Base-by-base conservation (phyloP, 2,888 invertebrate genomes). In the Tenthredo scrophulariae region DNA sequence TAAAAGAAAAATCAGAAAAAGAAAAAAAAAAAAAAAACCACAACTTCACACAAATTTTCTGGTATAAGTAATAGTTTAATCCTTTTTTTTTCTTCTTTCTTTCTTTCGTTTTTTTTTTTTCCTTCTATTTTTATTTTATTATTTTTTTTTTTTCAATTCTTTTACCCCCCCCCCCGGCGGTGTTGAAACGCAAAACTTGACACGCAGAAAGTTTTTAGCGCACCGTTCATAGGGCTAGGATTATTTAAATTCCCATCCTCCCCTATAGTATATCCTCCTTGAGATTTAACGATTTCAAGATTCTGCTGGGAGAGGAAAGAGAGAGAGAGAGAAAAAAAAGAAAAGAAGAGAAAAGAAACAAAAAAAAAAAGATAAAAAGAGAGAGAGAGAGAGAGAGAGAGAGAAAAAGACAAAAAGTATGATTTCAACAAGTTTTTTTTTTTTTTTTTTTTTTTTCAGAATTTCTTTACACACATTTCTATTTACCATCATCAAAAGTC, bases 1-100 rank as follows among this genome's bases (percentile, higher is more conserved):
- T 13, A 7, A 22, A 46, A 37, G 7, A 22, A 26, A 26, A 26
- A 85, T 18, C 9, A 75, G 74, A 72, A 79, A 74, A 84, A 84
- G 84, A 85, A 72, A 79, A 74, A 84, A 84, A 85, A 85, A 85
- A 54, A 84, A 85, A 72, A 83, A 85, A 72, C 80, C 75, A 85
- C 80, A 84, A 80, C 70, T 13, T 75, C 62, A 86, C 70, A 70
- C 86, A 79, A 67, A 80, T 85, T 84, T 62, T 80, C 77, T 84
- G 54, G 6, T n/a, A n/a, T 2, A 37, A 7, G 7, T 2, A n/a
- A n/a, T 54, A 54, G 54, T 54, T 83, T 75, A 84, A 37, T 86
- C 70, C 85, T 85, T 85, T 50, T 18, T 50, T 6, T 50, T 50
- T 50, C 15, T 50, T 18, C 6, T 54, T 54, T n/a, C 46, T 46